Evolutionary conservation across 2,888 invertebrate species (phyloP), one percentile per base, ranked within the genome.

Genomic region (Podotricha telesiphe): DNA sequence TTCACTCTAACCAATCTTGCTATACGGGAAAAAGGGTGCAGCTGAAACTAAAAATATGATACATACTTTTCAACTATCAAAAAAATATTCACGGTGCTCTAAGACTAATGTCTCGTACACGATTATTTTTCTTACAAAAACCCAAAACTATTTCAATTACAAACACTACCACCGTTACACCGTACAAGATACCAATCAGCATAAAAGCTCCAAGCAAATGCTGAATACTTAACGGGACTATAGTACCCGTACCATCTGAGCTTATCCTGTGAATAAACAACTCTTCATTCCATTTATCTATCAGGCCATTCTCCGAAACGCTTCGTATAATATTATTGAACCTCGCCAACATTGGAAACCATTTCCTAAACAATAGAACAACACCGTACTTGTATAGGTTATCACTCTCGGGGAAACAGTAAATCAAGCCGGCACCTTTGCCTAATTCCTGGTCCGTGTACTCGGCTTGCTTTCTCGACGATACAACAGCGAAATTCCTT

Each of bases 331-430:
- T 92, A 53, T 78, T 83, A 77, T 93, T 91, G 67, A 93, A 87
- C 66, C 87, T 84, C 0, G 83, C 86, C 63, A 92, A 74, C 82
- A 93, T 86, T 6, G 93, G 93, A 76, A 87, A 93, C 93, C 93
- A 93, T 77, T 88, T 87, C 34, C 91, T 82, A 34, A 91, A 84
- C 50, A 93, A 74, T 55, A 93, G 78, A 17, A 90, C 93, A n/a
- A 93, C 93, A 0, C 90, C 91, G 69, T 93, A 93, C 78, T 93
- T 93, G 75, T 93, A 93, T 72, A 93, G 81, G 72, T 91, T 93
- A 75, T 88, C 77, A 68, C 85, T 86, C 76, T 93, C 93, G 0
- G 87, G 84, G 68, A 93, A 93, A 78, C 93, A 93, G 78, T 88
- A 90, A 70, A 93, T 83, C 77, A 91, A 79, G 8, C 84, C 84